Percentiles rank a stretch among this genome's conserved stretches.
phyloP scores from a whole-genome alignment of 2,888 invertebrate species.

The Nymphalis c-album region DNA sequence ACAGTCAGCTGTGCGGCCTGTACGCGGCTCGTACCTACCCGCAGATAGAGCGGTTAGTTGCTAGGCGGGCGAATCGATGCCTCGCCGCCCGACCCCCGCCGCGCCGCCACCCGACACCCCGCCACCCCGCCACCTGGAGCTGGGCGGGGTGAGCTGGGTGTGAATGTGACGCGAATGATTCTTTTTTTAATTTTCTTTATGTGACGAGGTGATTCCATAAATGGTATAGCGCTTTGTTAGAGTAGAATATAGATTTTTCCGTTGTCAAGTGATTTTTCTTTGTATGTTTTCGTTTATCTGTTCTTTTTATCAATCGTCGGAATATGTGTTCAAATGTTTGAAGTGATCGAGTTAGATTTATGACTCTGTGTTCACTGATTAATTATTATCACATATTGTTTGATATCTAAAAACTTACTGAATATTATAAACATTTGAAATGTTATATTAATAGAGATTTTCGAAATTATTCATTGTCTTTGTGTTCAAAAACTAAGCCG shows the following conservation, averaged over 20 bases:
- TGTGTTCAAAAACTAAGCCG: neutral
- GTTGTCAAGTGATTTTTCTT: constrained; percentile 21
- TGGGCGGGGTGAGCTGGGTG: constrained; percentile 16
- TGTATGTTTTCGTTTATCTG: constrained; percentile 2
- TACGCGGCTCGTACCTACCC: neutral
- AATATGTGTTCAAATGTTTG: no score
- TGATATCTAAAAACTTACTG: no score
- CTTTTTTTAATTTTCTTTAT: constrained; percentile 49
- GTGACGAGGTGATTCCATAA: constrained; percentile 39
- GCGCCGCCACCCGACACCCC: neutral
- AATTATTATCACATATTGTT: no score
- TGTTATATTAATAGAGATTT: no score
- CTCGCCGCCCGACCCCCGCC: neutral
- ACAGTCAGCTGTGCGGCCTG: constrained; percentile 5
- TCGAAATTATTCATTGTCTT: no score
- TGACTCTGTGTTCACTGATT: no score
- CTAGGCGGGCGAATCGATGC: constrained; percentile 48
- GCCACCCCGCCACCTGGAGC: constrained; percentile 34
- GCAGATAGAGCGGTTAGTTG: constrained; percentile 40
- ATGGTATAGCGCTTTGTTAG: constrained; percentile 28
- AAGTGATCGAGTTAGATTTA: no score
- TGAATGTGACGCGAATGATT: constrained; percentile 32
- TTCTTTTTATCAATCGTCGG: neutral
- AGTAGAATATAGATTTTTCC: constrained; percentile 15
- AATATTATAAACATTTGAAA: no score